These are phyloP conservation scores for Hassar affinis DNA, from an alignment of 2,113 vertebrate genomes.

Conservation along the genomic window DNA sequence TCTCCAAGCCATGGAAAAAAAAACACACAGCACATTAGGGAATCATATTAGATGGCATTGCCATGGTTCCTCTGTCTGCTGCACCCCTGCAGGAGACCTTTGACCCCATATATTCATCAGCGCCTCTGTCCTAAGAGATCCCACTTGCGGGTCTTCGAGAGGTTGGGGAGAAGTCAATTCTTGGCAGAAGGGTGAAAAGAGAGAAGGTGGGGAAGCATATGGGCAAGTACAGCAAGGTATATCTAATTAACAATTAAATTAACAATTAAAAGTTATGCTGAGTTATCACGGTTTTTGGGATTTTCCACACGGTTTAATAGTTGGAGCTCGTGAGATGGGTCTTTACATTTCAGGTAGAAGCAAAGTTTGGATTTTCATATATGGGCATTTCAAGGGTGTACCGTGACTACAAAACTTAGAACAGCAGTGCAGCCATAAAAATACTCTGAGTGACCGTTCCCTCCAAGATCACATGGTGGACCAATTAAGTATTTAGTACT, in stretches of 20 bases:
- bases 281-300: no score
- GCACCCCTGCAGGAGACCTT: background rate
- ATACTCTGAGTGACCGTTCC: no score
- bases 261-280: no score
- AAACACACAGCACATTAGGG: conserved; percentile 20
- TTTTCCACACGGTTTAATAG: no score
- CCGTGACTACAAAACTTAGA: no score
- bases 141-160: background rate
- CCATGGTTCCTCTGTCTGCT: conserved; percentile 4
- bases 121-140: conserved; percentile 11
- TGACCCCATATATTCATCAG: conserved; percentile 32
- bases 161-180: background rate
- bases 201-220: conserved; percentile 14
- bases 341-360: no score
- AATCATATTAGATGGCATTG: conserved; percentile 32
- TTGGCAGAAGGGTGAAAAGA: background rate
- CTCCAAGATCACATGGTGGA: no score
- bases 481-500: no score
- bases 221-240: conserved; percentile 2
- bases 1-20: conserved; percentile 1
- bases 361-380: no score
- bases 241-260: background rate
- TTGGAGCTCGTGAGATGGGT: no score
- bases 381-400: no score
- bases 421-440: no score